Percentiles rank a stretch among this genome's conserved stretches.
phyloP scores from a whole-genome alignment of 2,797 vertebrate genomes.

The Tokudaia muenninki region DNA sequence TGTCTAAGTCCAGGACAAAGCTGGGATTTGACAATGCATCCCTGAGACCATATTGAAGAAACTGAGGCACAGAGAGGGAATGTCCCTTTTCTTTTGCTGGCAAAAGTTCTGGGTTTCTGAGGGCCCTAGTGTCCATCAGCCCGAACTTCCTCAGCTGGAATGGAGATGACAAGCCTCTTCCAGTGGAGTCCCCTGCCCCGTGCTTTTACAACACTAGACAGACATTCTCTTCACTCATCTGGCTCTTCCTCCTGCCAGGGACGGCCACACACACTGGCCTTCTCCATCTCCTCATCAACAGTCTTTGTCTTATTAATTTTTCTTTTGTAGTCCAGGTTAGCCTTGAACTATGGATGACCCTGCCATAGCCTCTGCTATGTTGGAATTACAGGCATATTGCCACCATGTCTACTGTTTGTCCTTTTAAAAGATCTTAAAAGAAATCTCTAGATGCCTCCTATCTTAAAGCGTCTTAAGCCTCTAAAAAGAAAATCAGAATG shows the following conservation, averaged over 20 bases:
- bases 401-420: background rate
- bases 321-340: background rate
- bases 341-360: background rate
- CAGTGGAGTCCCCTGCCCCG: background rate
- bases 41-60: background rate
- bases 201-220: background rate
- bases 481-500: slow-evolving; percentile 34
- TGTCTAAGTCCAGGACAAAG: background rate
- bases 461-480: background rate
- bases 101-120: background rate
- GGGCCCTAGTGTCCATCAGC: background rate
- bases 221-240: background rate
- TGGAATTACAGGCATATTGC: background rate
- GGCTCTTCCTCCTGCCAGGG: background rate
- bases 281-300: background rate
- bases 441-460: slow-evolving; percentile 28
- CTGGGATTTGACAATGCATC: background rate
- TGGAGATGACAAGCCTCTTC: background rate
- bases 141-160: background rate
- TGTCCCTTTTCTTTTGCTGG: background rate
- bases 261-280: too few relatives aligned
- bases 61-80: background rate
- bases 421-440: background rate
- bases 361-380: background rate
- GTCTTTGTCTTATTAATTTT: background rate